Evolutionary conservation across 1,140 invertebrate genomes (phyloP), one percentile per base, ranked within the genome.

Genomic region (Drosophila santomea): DNA sequence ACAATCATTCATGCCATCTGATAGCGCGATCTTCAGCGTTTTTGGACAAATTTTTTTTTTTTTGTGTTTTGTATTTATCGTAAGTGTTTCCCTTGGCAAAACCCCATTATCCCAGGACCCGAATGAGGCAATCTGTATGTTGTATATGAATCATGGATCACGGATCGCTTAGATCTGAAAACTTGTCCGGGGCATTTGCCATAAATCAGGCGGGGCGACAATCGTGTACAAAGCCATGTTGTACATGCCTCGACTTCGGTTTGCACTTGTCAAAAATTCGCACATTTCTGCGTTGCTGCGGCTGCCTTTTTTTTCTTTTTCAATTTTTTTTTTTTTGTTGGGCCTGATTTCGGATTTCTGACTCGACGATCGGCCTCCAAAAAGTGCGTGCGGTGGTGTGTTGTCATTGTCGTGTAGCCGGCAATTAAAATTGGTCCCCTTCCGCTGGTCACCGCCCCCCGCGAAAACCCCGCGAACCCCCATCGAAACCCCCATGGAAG

Each of bases 221-320:
- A 76, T 76, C 73, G 66, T 76, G 72, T 76, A 76, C 54, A 50
- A 54, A 77, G 73, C 47, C 73, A 77, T 76, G 62, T 77, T 77
- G 50, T 77, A 77, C 74, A 77, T 75, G 73, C 54, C 36, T 68
- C 51, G 74, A 77, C 56, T 81, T 86, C 74, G 61, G 12, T 68
- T 85, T 75, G 68, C 74, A 85, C 74, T 88, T 85, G 83, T 85
- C 83, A 78, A 82, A 85, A 85, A 85, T 85, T 85, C 83, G 82
- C 82, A 85, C 82, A 85, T 85, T 74, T 44, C 32, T 68, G 14
- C 0, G 15, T n/a, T 10, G 15, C 25, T 78, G 63, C n/a, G 39
- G 39, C 67, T 66, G 4, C 25, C 48, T 17, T 7, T 45, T 28
- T 38, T 15, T n/a, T 14, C n/a, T 25, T 17, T 63, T 80, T 59